Evolutionary conservation across 2,888 invertebrate genomes (phyloP).

Genomic region (Nomada ruficornis): DNA sequence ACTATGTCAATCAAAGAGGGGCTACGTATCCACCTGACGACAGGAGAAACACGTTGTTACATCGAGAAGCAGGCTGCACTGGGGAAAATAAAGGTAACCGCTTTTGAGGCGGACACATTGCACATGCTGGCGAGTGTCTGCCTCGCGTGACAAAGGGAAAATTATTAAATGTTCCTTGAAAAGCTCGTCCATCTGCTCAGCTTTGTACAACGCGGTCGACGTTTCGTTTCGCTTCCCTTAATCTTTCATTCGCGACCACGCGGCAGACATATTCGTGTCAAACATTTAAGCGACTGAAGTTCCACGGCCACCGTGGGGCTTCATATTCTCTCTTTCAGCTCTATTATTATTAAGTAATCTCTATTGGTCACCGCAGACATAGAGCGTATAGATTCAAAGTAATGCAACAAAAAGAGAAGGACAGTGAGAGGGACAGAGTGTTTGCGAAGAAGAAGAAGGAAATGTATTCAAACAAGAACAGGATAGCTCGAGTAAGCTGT

Average conservation of each 20-base stretch:
- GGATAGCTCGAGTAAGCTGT: too few relatives aligned
- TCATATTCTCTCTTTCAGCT: background rate
- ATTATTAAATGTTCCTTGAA: slow-evolving; percentile 34
- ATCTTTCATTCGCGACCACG: slow-evolving; percentile 24
- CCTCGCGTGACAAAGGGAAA: slow-evolving; percentile 14
- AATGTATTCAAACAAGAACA: too few relatives aligned
- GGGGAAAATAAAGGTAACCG: slow-evolving; percentile 4
- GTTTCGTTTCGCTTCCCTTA: slow-evolving; percentile 26
- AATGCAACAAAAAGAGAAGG: too few relatives aligned
- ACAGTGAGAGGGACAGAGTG: too few relatives aligned
- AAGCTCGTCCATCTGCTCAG: background rate
- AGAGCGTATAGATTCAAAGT: too few relatives aligned
- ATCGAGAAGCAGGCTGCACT: background rate
- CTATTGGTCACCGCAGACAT: too few relatives aligned
- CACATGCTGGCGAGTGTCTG: slow-evolving; percentile 1
- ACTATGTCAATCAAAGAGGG: slow-evolving; percentile 8
- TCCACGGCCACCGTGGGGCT: background rate
- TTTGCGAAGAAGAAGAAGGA: too few relatives aligned
- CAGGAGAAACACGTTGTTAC: background rate
- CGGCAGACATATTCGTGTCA: background rate
- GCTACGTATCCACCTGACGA: background rate
- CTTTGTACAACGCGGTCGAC: slow-evolving; percentile 9
- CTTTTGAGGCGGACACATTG: slow-evolving; percentile 18
- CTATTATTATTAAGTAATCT: too few relatives aligned
- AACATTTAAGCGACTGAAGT: background rate